These are phyloP conservation scores for Drosophila neotestacea DNA, from an alignment of 2,888 invertebrate species.

Conservation along the genomic window DNA sequence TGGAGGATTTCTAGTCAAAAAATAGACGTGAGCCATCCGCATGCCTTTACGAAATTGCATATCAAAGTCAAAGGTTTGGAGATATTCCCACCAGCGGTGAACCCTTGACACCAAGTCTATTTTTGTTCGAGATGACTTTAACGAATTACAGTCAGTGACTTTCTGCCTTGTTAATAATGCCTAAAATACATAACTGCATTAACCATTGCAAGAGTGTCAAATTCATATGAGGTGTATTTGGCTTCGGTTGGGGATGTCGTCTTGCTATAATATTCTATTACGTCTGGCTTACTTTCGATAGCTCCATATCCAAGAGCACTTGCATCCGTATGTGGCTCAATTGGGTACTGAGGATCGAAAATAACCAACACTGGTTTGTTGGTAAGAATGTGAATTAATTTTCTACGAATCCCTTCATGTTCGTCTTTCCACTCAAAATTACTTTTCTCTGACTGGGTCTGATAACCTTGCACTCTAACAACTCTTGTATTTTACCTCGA, in stretches of 20 bases:
- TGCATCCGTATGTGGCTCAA: conserved; percentile 4
- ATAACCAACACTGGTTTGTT: conserved; percentile 9
- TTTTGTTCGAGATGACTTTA: conserved; percentile 23
- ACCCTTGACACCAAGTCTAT: conserved; percentile 25
- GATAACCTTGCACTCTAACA: conserved; percentile 4
- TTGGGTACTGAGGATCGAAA: conserved; percentile 6
- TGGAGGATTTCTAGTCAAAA: background rate
- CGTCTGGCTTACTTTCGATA: conserved; percentile 11
- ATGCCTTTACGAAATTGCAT: conserved; percentile 8
- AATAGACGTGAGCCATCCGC: conserved; percentile 4
- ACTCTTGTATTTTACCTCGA: background rate
- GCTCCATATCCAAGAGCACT: conserved; percentile 1
- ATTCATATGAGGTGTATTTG: conserved; percentile 6
- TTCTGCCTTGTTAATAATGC: conserved; percentile 2
- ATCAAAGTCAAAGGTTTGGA: conserved; percentile 25
- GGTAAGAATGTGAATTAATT: background rate
- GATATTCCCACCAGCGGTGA: conserved; percentile 26
- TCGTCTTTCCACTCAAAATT: conserved; percentile 13
- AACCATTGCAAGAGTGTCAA: conserved; percentile 1
- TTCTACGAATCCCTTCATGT: background rate
- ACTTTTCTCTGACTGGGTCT: conserved; percentile 10
- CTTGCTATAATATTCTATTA: conserved; percentile 17
- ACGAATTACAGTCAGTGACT: background rate
- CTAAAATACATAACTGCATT: conserved; percentile 13
- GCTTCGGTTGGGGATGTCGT: conserved; percentile 1